Evolutionary conservation across 2,113 vertebrate species (phyloP).

Genomic region (Toxostoma redivivum): DNA sequence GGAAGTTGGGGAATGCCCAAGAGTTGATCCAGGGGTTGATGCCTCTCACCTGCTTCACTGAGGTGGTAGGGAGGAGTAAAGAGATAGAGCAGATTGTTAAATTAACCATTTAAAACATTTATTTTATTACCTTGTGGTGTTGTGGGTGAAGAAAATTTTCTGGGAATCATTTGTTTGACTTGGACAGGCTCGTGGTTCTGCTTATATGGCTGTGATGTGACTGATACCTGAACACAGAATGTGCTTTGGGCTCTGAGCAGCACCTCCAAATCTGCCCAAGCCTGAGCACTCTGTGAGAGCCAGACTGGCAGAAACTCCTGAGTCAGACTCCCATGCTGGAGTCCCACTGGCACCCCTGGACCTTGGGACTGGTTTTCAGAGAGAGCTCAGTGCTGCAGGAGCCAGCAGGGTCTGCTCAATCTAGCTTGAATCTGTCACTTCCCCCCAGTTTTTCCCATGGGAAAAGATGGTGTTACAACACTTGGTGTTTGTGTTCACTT

Average conservation of each 20-base stretch:
- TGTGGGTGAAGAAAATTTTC: neutral
- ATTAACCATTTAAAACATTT: neutral
- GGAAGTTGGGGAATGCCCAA: neutral
- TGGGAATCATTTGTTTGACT: neutral
- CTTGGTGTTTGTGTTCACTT: neutral
- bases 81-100: neutral
- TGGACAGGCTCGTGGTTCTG: accelerated
- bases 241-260: neutral
- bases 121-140: neutral
- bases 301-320: neutral
- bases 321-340: neutral
- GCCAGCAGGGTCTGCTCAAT: neutral
- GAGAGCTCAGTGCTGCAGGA: accelerated
- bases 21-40: neutral
- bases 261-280: neutral
- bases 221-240: accelerated
- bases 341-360: accelerated
- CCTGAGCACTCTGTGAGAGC: neutral
- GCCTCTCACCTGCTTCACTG: neutral
- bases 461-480: accelerated
- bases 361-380: accelerated
- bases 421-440: neutral
- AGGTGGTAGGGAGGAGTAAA: neutral
- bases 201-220: accelerated
- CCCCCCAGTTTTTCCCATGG: neutral